phyloP scores from a whole-genome alignment of 2,888 invertebrate species.

The Drosophila suboccidentalis region DNA sequence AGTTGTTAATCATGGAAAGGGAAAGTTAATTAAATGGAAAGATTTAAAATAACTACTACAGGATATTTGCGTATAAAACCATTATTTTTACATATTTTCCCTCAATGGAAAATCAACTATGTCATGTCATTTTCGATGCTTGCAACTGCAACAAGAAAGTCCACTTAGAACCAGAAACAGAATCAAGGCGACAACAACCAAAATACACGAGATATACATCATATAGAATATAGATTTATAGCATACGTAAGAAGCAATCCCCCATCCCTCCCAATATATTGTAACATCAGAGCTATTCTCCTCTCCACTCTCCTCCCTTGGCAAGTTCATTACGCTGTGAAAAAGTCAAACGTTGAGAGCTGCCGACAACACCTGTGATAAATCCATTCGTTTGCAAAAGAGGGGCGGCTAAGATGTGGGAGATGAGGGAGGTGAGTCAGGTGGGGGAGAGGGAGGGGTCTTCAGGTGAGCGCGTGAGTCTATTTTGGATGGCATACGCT shows the following conservation, averaged over 20 bases:
- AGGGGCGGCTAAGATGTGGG: constrained; percentile 3
- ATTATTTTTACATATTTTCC: background rate
- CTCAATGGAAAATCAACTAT: background rate
- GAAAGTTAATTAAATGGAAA: too few relatives aligned
- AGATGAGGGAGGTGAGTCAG: background rate
- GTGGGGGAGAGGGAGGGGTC: background rate
- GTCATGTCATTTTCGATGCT: constrained; percentile 13
- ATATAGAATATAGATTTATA: constrained; percentile 43
- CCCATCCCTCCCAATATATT: too few relatives aligned
- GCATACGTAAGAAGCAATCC: constrained; percentile 33
- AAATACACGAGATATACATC: constrained; percentile 40
- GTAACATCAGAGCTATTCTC: too few relatives aligned
- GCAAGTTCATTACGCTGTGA: constrained; percentile 77
- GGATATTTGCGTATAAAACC: background rate
- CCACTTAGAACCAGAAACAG: constrained; percentile 60
- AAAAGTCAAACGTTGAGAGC: constrained; percentile 51
- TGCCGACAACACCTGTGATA: constrained; percentile 80
- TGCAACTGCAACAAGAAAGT: constrained; percentile 48
- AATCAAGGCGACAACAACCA: constrained; percentile 52
- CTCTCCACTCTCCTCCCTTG: constrained; percentile 3
- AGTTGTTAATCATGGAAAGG: too few relatives aligned
- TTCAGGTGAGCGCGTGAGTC: constrained; percentile 73
- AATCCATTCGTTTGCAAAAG: constrained; percentile 65
- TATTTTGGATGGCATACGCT: constrained; percentile 62
- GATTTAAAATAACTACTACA: background rate